Conservation (phyloP, 2,797 vertebrate genomes). For the Nyctibius grandis region DNA sequence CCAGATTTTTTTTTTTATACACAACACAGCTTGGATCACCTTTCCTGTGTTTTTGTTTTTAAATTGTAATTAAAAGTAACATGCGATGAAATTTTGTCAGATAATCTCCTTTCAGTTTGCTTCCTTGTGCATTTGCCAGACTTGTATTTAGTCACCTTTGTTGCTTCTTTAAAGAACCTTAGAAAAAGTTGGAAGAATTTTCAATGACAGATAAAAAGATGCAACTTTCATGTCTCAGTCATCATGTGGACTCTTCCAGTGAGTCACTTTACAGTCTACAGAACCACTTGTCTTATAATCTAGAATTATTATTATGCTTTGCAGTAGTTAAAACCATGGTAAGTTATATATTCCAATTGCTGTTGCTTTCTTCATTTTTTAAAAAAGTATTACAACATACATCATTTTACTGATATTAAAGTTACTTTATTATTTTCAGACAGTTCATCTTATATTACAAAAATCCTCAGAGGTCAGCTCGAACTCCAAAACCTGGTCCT, state of each 20-base stretch:
- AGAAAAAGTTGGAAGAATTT: not conserved
- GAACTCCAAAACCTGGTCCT: slow-evolving; percentile 92
- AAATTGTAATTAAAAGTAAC: not conserved
- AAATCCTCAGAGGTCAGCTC: slow-evolving; percentile 83
- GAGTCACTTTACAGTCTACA: not conserved
- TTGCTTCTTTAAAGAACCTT: not conserved
- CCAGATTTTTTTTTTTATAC: not conserved
- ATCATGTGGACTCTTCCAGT: fast-evolving
- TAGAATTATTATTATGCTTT: not conserved
- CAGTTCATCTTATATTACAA: slow-evolving; percentile 22
- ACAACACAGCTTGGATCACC: not conserved
- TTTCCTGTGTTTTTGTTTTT: not conserved
- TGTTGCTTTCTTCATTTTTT: not conserved
- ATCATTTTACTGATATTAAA: not conserved
- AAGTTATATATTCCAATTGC: not conserved
- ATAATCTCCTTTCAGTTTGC: not conserved
- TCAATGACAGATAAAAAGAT: not conserved
- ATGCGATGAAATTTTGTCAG: not conserved
- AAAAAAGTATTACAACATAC: not conserved
- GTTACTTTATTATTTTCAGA: slow-evolving; percentile 46
- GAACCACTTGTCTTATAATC: not conserved
- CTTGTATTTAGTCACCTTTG: not conserved
- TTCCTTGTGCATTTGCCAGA: not conserved
- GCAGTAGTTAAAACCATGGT: not conserved
- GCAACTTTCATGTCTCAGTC: not conserved